Evolutionary conservation across 2,888 invertebrate genomes (phyloP).

Genomic region (Cantharis nigra): DNA sequence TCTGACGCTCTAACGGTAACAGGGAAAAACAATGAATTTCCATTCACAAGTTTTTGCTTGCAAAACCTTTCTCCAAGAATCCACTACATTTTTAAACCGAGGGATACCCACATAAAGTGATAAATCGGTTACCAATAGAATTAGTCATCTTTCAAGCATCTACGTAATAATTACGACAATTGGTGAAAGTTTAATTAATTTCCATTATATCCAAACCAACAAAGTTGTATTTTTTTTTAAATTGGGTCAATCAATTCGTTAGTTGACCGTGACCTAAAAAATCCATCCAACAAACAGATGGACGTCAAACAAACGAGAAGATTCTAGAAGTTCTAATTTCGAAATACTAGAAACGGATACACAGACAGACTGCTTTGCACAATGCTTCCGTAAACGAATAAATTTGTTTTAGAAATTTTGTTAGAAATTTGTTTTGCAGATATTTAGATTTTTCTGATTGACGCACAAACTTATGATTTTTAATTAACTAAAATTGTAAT

Average conservation of each 20-base stretch:
- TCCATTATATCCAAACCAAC: neutral
- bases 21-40: neutral
- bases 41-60: neutral
- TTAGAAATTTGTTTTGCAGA: no score
- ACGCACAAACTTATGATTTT: no score
- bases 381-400: neutral
- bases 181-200: neutral
- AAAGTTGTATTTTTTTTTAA: neutral
- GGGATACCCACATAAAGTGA: neutral
- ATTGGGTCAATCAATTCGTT: neutral
- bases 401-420: neutral
- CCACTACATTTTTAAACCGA: neutral
- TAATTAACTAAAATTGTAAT: no score
- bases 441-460: neutral
- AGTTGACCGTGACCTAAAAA: neutral
- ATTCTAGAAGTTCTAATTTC: neutral
- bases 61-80: neutral
- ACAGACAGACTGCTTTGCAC: neutral
- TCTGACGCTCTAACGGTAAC: neutral
- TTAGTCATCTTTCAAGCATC: neutral
- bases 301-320: neutral
- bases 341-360: neutral
- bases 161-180: neutral
- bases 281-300: neutral
- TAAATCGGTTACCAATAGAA: neutral